phyloP scores from a whole-genome alignment of 2,113 vertebrate species.

The Chaetura pelagica region DNA sequence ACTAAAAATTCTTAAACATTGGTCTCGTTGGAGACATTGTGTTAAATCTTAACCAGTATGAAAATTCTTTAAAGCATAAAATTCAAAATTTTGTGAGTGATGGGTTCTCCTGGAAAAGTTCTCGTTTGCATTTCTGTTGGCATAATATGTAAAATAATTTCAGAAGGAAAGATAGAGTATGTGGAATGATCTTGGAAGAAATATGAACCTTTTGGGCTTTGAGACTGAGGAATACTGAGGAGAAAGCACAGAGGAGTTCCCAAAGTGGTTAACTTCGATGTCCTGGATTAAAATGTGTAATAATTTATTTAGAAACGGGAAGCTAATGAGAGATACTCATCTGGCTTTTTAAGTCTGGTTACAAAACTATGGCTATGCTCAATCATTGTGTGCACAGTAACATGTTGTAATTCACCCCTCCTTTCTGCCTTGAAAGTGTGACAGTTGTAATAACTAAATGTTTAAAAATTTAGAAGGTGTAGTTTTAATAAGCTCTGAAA shows the following conservation, averaged over 20 bases:
- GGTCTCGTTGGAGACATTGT: not conserved
- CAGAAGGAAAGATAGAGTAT: not conserved
- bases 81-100: not conserved
- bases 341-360: not conserved
- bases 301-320: not conserved
- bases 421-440: constrained; percentile 3
- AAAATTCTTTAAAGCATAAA: not conserved
- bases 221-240: not conserved
- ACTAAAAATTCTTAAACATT: not conserved
- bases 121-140: not conserved
- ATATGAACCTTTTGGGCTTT: not conserved
- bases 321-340: not conserved
- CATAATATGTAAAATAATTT: not conserved
- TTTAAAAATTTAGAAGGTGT: constrained; percentile 26
- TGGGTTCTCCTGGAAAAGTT: not conserved
- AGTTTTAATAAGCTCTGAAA: constrained; percentile 40
- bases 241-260: not conserved
- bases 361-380: not conserved
- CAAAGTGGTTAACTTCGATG: not conserved
- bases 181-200: not conserved
- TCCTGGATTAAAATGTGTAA: not conserved
- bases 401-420: not conserved
- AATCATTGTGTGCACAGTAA: not conserved
- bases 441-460: not conserved
- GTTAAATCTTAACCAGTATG: not conserved